These are phyloP conservation scores for Bubo bubo DNA, from an alignment of 2,113 vertebrate species.

Conservation along the genomic window DNA sequence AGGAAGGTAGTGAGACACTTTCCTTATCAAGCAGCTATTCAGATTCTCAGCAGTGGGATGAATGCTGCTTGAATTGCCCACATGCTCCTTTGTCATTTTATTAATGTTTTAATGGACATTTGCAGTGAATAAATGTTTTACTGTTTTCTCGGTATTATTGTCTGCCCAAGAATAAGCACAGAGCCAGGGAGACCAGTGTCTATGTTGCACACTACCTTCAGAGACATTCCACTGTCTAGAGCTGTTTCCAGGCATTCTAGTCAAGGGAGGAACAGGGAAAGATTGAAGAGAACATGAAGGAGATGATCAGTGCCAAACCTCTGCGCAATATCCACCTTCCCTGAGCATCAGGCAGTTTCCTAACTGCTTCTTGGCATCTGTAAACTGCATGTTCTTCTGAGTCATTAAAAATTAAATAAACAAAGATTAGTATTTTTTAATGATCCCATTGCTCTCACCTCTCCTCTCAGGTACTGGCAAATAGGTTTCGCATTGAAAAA, in stretches of 20 bases:
- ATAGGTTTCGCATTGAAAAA: neutral
- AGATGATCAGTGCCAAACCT: neutral
- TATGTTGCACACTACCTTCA: neutral
- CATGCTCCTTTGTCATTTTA: neutral
- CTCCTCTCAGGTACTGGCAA: neutral
- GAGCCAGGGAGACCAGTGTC: neutral
- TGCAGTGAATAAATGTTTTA: neutral
- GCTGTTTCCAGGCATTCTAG: neutral
- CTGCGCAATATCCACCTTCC: neutral
- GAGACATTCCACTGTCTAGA: neutral
- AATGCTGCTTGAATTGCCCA: neutral
- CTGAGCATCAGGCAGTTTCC: neutral
- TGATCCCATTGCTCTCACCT: neutral
- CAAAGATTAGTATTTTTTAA: neutral
- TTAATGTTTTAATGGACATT: neutral
- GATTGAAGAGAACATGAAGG: neutral
- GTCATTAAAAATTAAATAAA: neutral
- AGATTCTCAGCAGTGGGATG: neutral
- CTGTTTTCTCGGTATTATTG: neutral
- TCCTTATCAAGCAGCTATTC: neutral
- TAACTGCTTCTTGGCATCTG: neutral
- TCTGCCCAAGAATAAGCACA: neutral
- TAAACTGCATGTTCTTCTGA: neutral
- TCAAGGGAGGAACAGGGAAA: neutral
- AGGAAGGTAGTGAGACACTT: neutral